These are phyloP conservation scores for Paramuricea clavata DNA, from an alignment of 92 coral and sea anemone species.

Conservation along the genomic window DNA sequence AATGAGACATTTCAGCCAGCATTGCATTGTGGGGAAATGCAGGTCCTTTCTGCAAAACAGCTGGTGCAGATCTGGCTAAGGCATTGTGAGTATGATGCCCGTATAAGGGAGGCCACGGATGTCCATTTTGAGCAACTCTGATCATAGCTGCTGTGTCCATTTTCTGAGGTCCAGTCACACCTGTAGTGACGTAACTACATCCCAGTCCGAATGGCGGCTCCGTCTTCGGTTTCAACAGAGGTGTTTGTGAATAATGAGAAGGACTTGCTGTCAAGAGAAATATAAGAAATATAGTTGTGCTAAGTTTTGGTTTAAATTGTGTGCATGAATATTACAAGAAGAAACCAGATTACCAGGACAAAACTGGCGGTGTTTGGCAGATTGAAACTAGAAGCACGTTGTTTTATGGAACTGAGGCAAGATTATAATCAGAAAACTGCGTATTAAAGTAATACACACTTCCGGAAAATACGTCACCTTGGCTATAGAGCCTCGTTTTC, in stretches of 20 bases:
- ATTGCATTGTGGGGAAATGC: slow-evolving; percentile 42
- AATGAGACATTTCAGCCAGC: slow-evolving; percentile 49
- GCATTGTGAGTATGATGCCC: slow-evolving; percentile 48
- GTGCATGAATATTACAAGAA: slow-evolving; percentile 83
- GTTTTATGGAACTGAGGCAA: too few relatives aligned
- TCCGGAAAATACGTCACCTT: too few relatives aligned
- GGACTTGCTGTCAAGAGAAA: slow-evolving; percentile 46
- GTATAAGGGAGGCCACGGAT: slow-evolving; percentile 48
- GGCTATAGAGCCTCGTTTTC: too few relatives aligned
- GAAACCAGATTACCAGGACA: neutral
- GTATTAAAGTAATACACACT: neutral
- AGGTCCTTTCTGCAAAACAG: slow-evolving; percentile 43
- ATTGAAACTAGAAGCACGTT: too few relatives aligned
- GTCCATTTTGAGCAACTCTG: slow-evolving; percentile 41
- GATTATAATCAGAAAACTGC: neutral
- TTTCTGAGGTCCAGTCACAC: slow-evolving; percentile 34
- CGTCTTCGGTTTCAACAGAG: slow-evolving; percentile 34
- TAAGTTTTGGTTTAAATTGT: neutral
- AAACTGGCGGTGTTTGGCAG: neutral
- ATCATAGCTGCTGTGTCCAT: slow-evolving; percentile 42
- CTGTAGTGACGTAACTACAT: slow-evolving; percentile 44
- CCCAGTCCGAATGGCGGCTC: slow-evolving; percentile 41
- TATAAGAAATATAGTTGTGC: slow-evolving; percentile 69
- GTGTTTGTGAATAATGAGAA: slow-evolving; percentile 41
- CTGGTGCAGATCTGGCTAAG: slow-evolving; percentile 51